Conservation (phyloP, 1,140 invertebrate genomes). For the Acyrthosiphon pisum region DNA sequence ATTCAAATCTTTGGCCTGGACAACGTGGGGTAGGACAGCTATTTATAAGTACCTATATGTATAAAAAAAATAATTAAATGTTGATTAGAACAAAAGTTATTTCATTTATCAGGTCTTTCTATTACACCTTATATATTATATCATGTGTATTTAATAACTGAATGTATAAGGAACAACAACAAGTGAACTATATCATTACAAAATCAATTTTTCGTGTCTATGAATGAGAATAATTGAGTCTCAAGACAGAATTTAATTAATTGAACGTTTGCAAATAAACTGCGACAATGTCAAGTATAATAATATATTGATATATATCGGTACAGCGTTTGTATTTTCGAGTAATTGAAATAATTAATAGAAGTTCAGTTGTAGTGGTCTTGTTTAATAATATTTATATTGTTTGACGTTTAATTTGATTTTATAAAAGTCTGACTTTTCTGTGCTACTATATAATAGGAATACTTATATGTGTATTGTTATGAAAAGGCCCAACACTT, state of each 20-base stretch:
- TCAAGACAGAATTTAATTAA: not conserved
- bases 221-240: not conserved
- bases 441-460: not conserved
- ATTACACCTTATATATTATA: not conserved
- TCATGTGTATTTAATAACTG: not conserved
- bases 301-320: not conserved
- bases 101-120: no score
- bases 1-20: no score
- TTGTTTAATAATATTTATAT: not conserved
- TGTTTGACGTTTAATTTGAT: not conserved
- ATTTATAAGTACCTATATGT: no score
- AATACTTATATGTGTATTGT: no score
- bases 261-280: not conserved
- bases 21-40: no score
- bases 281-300: not conserved
- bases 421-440: no score
- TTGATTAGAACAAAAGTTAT: no score
- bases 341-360: not conserved
- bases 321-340: not conserved
- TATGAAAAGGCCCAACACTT: no score
- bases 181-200: not conserved
- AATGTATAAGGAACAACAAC: no score
- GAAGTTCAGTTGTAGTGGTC: not conserved
- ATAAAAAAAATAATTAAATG: no score
- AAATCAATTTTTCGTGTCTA: not conserved